Conservation (phyloP, 2,113 vertebrate genomes). For the Rhabdomys dilectus region DNA sequence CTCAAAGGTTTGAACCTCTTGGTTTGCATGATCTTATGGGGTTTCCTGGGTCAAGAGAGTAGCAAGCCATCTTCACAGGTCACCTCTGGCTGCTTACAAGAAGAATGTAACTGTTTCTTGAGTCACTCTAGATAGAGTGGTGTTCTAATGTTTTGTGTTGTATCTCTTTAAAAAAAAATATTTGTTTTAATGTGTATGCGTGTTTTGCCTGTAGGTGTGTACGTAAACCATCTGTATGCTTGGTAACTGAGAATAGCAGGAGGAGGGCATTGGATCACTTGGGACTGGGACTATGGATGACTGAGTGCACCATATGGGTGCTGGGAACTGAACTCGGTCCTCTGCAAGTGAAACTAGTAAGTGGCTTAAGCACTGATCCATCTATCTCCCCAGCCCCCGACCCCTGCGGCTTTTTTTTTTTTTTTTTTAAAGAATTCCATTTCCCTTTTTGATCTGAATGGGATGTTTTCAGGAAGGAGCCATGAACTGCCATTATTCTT, state of each 20-base stretch:
- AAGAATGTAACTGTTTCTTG: neutral
- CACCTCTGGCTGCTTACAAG: too few species aligned
- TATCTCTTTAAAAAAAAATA: neutral
- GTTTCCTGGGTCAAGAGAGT: too few species aligned
- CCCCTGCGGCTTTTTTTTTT: too few species aligned
- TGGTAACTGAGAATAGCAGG: neutral
- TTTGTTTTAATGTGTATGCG: neutral
- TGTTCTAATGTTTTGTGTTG: neutral
- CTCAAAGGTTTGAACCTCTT: too few species aligned
- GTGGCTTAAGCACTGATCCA: neutral
- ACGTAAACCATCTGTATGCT: too few species aligned
- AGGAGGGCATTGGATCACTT: neutral
- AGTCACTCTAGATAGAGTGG: neutral
- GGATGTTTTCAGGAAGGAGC: slow-evolving; percentile 12
- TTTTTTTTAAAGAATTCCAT: neutral
- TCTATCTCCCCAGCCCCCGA: too few species aligned
- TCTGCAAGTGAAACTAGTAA: neutral
- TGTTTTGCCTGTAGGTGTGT: neutral
- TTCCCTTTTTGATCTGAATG: neutral
- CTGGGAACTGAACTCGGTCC: neutral
- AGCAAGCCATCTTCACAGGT: too few species aligned
- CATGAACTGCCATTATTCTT: neutral
- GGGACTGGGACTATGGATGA: neutral
- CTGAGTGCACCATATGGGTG: neutral
- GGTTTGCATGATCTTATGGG: too few species aligned